phyloP scores from a whole-genome alignment of 2,888 invertebrate species.

The Priocnemis perturbator region DNA sequence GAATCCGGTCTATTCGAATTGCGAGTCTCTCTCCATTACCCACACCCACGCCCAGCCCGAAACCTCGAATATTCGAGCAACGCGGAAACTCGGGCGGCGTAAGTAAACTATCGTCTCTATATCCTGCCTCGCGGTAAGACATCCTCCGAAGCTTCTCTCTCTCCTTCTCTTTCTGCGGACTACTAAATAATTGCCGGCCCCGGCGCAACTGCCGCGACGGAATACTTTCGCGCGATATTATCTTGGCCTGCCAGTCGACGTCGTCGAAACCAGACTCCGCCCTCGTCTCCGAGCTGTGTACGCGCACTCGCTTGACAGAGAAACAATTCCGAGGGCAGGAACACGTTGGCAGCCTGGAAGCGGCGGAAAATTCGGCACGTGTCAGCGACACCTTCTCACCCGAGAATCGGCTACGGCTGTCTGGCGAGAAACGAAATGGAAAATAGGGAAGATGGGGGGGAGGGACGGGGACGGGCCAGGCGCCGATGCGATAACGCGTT shows the following conservation, averaged over 20 bases:
- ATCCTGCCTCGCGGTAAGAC: constrained; percentile 42
- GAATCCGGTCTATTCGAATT: no score
- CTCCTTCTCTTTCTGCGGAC: background rate
- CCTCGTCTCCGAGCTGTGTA: background rate
- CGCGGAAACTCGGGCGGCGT: constrained; percentile 44
- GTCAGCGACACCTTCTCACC: constrained; percentile 41
- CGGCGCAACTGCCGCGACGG: no score
- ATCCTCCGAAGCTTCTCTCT: constrained; percentile 47
- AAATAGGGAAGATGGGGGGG: constrained; percentile 1
- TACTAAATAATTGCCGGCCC: no score
- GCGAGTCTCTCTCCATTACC: no score
- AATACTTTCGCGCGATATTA: no score
- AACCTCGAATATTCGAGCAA: constrained; percentile 28
- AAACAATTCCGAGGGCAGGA: background rate
- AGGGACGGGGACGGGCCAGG: constrained; percentile 25
- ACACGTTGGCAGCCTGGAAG: constrained; percentile 20
- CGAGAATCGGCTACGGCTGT: constrained; percentile 19
- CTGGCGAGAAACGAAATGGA: background rate
- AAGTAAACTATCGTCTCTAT: constrained; percentile 50
- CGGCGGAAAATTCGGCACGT: constrained; percentile 41
- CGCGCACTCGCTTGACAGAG: background rate
- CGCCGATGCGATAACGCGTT: constrained; percentile 53
- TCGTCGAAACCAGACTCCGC: no score
- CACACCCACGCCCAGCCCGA: no score
- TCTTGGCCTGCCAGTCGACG: no score